Evolutionary conservation across 2,113 vertebrate genomes (phyloP), one percentile per base, ranked within the genome.

Genomic region (Odocoileus virginianus): DNA sequence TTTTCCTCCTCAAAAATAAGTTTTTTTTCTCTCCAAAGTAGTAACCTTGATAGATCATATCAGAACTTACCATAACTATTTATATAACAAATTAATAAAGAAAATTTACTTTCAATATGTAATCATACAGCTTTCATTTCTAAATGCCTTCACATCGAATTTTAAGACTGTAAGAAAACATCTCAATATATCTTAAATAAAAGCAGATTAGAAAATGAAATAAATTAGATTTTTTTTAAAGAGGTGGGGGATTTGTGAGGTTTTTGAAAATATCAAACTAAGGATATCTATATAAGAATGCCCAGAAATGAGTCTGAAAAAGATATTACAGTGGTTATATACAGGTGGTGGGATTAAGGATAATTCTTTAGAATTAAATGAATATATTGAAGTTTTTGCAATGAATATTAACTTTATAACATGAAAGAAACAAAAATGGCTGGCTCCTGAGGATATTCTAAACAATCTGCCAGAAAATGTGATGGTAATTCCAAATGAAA

Each of bases 121-220:
- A 47, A 94, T 74, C 50, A 57, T 78, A 64, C n/a, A 61, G 30
- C 8, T 96, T 94, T 81, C 7, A 54, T 90, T 94, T 94, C 74
- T 40, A 94, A 97, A 97, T 78, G 50, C 6, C 40, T 97, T 96
- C 89, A 67, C 36, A 87, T 96, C 28, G 87, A 90, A 97, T 84
- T 93, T 91, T 91, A 83, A 90, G 74, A 9, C 36, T 88, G 4
- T 87, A 84, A 47, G 25, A 94, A 86, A 86, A 94, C n/a, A 33
- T 93, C 84, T 95, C 67, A 64, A 67, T 88, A 88, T 52, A 97
- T 91, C 74, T 91, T 57, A 94, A 96, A 86, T 86, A 82, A 81
- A 86, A 93, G 28, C 43, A 81, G 54, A 87, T 64, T 78, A 87
- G 33, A 95, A 94, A 95, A 76, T 40, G 27, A 27, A 19, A 78